Percentiles rank a stretch among this genome's conserved stretches.
These are phyloP conservation scores for Ispidina picta DNA, from an alignment of 2,797 vertebrate species.

Conservation along the genomic window DNA sequence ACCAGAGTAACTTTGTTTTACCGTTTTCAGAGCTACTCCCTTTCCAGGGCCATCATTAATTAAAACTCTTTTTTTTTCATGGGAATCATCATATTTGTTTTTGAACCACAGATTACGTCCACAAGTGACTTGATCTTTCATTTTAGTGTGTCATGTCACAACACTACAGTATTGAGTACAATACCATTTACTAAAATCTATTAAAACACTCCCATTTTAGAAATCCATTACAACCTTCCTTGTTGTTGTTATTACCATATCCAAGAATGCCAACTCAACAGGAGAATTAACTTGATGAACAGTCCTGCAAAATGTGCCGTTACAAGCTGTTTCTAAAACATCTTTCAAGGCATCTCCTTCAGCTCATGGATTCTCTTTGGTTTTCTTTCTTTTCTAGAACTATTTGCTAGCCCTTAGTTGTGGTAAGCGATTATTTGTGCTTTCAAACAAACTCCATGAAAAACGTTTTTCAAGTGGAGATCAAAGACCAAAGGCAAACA, in stretches of 20 bases:
- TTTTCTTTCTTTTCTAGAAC: constrained; percentile 69
- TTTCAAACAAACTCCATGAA: constrained; percentile 76
- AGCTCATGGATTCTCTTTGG: constrained; percentile 51
- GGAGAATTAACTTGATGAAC: constrained; percentile 61
- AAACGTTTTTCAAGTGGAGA: constrained; percentile 74
- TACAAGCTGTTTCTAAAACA: constrained; percentile 54
- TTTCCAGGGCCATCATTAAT: neutral
- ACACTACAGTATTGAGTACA: neutral
- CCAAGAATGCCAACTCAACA: neutral
- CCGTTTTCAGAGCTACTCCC: neutral
- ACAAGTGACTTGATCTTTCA: constrained; percentile 7
- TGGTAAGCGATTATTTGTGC: constrained; percentile 76
- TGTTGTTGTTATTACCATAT: constrained; percentile 16
- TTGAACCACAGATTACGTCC: neutral
- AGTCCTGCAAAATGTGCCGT: constrained; percentile 43
- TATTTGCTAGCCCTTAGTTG: constrained; percentile 70
- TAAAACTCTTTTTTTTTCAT: neutral
- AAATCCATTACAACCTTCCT: constrained; percentile 40
- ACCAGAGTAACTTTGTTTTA: neutral
- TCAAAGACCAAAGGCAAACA: constrained; percentile 76
- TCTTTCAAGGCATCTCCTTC: constrained; percentile 56
- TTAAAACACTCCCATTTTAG: constrained; percentile 44
- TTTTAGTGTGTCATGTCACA: neutral
- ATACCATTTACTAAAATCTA: constrained; percentile 38
- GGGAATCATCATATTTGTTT: neutral